These are phyloP conservation scores for Leucoraja erinaceus DNA, from an alignment of 2,113 vertebrate genomes.

Conservation along the genomic window DNA sequence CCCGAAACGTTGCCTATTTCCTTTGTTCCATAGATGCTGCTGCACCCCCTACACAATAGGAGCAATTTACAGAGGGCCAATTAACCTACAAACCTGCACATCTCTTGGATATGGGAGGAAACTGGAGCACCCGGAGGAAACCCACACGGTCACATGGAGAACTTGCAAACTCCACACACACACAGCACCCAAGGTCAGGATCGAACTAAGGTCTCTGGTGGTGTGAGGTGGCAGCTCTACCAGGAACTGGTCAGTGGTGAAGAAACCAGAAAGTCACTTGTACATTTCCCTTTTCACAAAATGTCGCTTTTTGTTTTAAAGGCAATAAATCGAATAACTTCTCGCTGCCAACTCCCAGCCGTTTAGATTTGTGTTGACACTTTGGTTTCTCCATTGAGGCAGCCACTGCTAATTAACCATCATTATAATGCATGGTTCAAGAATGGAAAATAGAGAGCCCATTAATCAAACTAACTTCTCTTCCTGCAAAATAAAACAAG, in stretches of 20 bases:
- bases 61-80: too few relatives aligned
- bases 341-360: not conserved
- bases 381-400: not conserved
- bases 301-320: not conserved
- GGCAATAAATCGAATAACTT: not conserved
- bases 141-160: too few relatives aligned
- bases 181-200: too few relatives aligned
- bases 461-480: constrained; percentile 10
- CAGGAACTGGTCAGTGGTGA: not conserved
- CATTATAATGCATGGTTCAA: constrained; percentile 16
- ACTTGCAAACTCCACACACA: too few relatives aligned
- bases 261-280: not conserved
- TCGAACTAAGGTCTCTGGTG: too few relatives aligned
- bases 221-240: too few relatives aligned
- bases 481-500: not conserved
- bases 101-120: too few relatives aligned
- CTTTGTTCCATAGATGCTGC: too few relatives aligned
- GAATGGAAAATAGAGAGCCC: not conserved
- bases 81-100: too few relatives aligned
- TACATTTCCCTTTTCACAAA: not conserved
- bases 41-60: too few relatives aligned
- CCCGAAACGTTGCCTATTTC: too few relatives aligned
- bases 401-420: constrained; percentile 4
- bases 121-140: too few relatives aligned
- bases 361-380: not conserved